A percentile compares a stretch with the other conserved stretches of the same genome.
Conservation (phyloP, 2,113 vertebrate species). For the Caranx ignobilis region DNA sequence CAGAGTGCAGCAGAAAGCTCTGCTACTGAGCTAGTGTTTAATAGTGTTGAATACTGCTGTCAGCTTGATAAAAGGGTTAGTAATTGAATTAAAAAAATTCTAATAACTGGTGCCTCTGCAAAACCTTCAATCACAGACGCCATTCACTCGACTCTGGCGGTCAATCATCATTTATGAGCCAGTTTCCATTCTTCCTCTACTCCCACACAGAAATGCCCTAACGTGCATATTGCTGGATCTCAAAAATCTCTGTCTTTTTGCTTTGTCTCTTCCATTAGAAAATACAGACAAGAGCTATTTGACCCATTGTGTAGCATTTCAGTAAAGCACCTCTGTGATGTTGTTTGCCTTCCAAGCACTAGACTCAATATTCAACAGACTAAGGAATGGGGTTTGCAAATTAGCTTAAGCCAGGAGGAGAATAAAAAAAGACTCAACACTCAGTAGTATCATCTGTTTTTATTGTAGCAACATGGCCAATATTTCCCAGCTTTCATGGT, state of each 20-base stretch:
- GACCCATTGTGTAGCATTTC: background rate
- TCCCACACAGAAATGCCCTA: conserved; percentile 1
- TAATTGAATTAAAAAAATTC: background rate
- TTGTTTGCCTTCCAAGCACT: background rate
- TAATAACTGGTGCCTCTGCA: background rate
- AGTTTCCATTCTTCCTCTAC: background rate
- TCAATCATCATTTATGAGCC: conserved; percentile 20
- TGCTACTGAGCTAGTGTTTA: conserved; percentile 11
- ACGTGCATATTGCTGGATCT: background rate
- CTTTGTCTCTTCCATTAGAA: background rate
- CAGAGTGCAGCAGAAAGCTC: background rate
- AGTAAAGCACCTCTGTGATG: background rate
- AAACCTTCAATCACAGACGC: background rate
- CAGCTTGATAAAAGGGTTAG: background rate
- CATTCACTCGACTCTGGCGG: background rate
- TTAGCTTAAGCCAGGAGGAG: background rate
- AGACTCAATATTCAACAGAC: background rate
- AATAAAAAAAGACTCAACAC: background rate
- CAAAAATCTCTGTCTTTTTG: background rate
- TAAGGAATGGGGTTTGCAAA: background rate
- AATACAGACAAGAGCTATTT: background rate
- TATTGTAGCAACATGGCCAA: background rate
- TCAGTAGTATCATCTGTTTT: background rate
- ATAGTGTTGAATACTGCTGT: background rate
- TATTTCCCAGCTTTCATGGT: background rate